Conservation (phyloP, 2,888 invertebrate genomes). For the Cyclophora albipunctata region DNA sequence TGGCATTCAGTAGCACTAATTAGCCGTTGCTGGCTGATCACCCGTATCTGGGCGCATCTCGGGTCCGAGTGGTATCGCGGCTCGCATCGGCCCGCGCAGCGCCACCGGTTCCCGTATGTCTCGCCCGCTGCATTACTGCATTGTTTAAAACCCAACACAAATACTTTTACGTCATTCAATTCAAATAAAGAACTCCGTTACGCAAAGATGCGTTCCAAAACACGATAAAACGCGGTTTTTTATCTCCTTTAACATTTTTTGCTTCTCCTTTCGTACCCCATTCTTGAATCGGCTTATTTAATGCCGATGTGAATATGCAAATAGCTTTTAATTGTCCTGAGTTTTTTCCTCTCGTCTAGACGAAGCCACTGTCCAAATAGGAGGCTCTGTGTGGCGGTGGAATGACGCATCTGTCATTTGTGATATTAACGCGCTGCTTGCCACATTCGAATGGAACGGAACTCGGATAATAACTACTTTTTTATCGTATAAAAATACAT, state of each 20-base stretch:
- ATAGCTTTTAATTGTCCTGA: slow-evolving; percentile 56
- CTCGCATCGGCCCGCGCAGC: too few species aligned
- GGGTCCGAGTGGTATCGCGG: too few species aligned
- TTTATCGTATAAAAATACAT: slow-evolving; percentile 37
- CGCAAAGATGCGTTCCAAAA: slow-evolving; percentile 64
- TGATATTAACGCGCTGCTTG: slow-evolving; percentile 60
- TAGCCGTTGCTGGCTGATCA: too few species aligned
- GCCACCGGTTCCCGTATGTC: too few species aligned
- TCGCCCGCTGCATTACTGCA: background rate
- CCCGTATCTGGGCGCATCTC: too few species aligned
- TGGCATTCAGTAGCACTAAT: too few species aligned
- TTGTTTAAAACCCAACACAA: slow-evolving; percentile 20
- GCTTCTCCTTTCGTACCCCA: slow-evolving; percentile 42
- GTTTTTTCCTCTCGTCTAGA: slow-evolving; percentile 38
- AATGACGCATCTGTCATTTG: slow-evolving; percentile 70
- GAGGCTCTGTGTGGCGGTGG: slow-evolving; percentile 33
- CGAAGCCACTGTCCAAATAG: slow-evolving; percentile 26
- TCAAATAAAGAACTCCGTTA: slow-evolving; percentile 53
- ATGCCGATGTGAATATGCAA: slow-evolving; percentile 61
- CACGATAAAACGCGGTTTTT: slow-evolving; percentile 34
- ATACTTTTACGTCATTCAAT: slow-evolving; percentile 41
- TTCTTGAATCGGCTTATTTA: slow-evolving; percentile 43
- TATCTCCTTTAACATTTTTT: slow-evolving; percentile 25
- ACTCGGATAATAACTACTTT: slow-evolving; percentile 44
- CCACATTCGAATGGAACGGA: slow-evolving; percentile 45